A percentile compares a stretch with the other conserved stretches of the same genome.
Evolutionary conservation across 1,140 invertebrate genomes (phyloP).

Genomic region (Drosophila virilis): DNA sequence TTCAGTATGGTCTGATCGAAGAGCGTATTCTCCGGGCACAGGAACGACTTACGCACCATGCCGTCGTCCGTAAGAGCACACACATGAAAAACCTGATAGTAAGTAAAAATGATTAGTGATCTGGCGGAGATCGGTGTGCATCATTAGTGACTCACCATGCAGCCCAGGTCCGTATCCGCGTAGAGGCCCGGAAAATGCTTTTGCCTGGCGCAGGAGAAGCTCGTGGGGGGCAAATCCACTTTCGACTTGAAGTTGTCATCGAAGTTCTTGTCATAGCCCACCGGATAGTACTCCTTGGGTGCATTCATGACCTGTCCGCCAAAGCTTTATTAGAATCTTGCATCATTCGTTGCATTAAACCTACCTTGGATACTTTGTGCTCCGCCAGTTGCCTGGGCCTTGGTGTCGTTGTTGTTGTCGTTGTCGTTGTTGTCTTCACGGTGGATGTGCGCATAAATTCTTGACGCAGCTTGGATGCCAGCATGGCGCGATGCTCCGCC

Average conservation of each 20-base stretch:
- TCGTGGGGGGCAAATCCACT: constrained; percentile 93
- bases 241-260: constrained; percentile 93
- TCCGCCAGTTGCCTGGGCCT: constrained; percentile 52
- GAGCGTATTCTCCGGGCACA: constrained; percentile 94
- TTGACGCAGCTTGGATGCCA: constrained; percentile 70
- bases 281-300: constrained; percentile 93
- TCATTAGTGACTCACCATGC: constrained; percentile 89
- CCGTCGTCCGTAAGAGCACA: constrained; percentile 95
- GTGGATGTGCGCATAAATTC: constrained; percentile 83
- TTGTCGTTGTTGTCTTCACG: constrained; percentile 85
- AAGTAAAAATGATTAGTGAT: not conserved
- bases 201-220: constrained; percentile 94
- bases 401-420: constrained; percentile 70
- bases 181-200: constrained; percentile 96
- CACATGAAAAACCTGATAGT: constrained; percentile 93
- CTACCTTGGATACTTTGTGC: constrained; percentile 79
- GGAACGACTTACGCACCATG: constrained; percentile 94
- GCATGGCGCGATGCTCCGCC: constrained; percentile 76
- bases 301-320: constrained; percentile 91
- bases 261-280: constrained; percentile 94
- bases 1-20: constrained; percentile 95
- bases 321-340: not conserved
- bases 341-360: not conserved
- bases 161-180: constrained; percentile 94
- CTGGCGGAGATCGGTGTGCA: not conserved